Conservation (phyloP, 1,140 invertebrate genomes). For the Phymastichus coffea region DNA sequence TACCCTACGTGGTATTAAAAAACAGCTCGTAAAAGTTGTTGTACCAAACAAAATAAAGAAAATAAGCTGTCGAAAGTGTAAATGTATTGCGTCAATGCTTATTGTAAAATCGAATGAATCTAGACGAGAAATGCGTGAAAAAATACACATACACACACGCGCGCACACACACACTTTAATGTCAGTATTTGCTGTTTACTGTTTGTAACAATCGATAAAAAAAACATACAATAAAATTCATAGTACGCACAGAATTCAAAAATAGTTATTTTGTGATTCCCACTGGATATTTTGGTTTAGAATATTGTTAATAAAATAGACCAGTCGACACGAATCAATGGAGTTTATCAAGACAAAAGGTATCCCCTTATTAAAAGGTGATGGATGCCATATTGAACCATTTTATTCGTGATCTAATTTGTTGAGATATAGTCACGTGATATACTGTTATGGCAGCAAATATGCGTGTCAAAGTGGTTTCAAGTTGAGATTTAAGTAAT, state of each 20-base stretch:
- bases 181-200: slow-evolving; percentile 54
- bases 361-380: no score
- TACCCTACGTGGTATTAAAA: background rate
- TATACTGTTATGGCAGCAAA: no score
- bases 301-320: no score
- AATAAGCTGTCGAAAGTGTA: background rate
- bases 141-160: background rate
- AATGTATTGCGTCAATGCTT: background rate
- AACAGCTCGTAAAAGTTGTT: no score
- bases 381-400: no score
- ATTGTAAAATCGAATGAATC: slow-evolving; percentile 1
- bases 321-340: no score
- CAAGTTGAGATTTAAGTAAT: no score
- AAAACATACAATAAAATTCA: slow-evolving; percentile 54
- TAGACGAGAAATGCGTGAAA: background rate
- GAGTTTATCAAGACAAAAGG: no score
- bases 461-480: no score
- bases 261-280: slow-evolving; percentile 16
- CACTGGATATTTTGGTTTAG: no score
- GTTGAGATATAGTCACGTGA: no score
- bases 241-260: slow-evolving; percentile 39
- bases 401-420: no score
- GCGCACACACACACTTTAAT: slow-evolving; percentile 27
- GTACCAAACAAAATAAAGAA: slow-evolving; percentile 17
- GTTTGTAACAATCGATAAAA: slow-evolving; percentile 50